Base-by-base conservation (phyloP, 2,888 invertebrate genomes). In the Sarcophaga variegata region DNA sequence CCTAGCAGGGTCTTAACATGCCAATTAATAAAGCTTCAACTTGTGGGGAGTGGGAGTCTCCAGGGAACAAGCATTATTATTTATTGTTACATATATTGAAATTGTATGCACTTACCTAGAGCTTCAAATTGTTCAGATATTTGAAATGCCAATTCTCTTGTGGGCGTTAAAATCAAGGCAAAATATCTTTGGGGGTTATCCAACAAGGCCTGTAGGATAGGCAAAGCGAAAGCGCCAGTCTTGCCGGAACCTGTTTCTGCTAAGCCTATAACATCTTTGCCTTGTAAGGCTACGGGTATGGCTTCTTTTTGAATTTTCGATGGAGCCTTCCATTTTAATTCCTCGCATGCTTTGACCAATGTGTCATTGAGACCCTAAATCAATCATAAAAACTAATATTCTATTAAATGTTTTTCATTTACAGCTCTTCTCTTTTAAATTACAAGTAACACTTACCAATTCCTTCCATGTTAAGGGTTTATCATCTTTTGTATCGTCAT, bases 111-210 rank as follows among this genome's bases (percentile, higher is more conserved):
- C 93, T 94, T 94, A 97, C 97, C 99, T 86, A 99, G 94, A 4
- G 99, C 99, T 93, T 99, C 98, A 94, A 99, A 98, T 92, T 99
- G 99, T 94, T 99, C 99, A 0, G 98, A 97, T 91, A 99, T 99
- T 94, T 99, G 99, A 93, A 98, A 98, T 4, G 99, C 99, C 90
- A 99, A 94, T 94, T 99, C 99, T 93, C 99, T 95, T 0, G 99
- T 99, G 0, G 99, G 99, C 20, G 99, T 99, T 75, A 99, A 93
- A 88, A 99, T 95, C 0, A 99, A 94, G 0, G 98, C 98, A 94
- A 98, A 99, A 91, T 99, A 96, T 92, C 99, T 95, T 92, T 99
- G 99, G 0, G 99, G 99, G 91, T 96, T 96, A 89, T 98, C 97
- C 64, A 99, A 94, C 20, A 99, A 94, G 0, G 97, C 95, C 91